A percentile compares a stretch with the other conserved stretches of the same genome.
These are phyloP conservation scores for Cheilosia urbana DNA, from an alignment of 2,888 invertebrate genomes.

Conservation along the genomic window DNA sequence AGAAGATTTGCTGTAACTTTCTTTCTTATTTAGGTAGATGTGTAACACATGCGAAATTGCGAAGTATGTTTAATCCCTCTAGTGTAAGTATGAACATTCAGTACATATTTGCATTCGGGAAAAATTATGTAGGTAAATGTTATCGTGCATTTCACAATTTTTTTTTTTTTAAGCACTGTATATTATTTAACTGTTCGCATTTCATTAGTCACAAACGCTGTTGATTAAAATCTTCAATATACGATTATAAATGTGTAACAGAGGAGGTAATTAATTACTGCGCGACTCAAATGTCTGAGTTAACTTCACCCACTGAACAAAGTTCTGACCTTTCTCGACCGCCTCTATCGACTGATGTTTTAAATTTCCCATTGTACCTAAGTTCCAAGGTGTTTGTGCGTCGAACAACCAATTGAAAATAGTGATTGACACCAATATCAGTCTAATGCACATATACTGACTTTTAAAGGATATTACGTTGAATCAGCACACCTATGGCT, in stretches of 20 bases:
- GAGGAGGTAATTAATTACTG: background rate
- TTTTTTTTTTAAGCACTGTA: slow-evolving; percentile 3
- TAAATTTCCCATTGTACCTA: slow-evolving; percentile 36
- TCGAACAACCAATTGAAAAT: slow-evolving; percentile 38
- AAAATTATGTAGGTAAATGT: background rate
- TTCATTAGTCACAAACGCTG: slow-evolving; percentile 25
- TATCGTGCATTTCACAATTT: background rate
- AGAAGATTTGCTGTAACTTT: slow-evolving; percentile 29
- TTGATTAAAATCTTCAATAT: background rate
- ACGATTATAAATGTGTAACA: background rate
- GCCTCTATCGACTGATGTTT: slow-evolving; percentile 55
- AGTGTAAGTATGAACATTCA: background rate
- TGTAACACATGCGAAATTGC: slow-evolving; percentile 38
- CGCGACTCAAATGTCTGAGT: background rate
- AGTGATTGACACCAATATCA: slow-evolving; percentile 27
- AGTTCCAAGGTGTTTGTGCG: slow-evolving; percentile 40
- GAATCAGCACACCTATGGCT: background rate
- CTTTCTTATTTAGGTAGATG: slow-evolving; percentile 20
- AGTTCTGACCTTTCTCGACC: slow-evolving; percentile 66
- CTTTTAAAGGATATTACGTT: slow-evolving; percentile 11
- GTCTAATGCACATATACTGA: slow-evolving; percentile 10
- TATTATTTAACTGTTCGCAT: slow-evolving; percentile 23
- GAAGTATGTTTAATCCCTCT: background rate
- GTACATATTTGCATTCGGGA: too few relatives aligned
- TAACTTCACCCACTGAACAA: slow-evolving; percentile 26